phyloP scores from a whole-genome alignment of 2,797 vertebrate species.

The Antrozous pallidus region DNA sequence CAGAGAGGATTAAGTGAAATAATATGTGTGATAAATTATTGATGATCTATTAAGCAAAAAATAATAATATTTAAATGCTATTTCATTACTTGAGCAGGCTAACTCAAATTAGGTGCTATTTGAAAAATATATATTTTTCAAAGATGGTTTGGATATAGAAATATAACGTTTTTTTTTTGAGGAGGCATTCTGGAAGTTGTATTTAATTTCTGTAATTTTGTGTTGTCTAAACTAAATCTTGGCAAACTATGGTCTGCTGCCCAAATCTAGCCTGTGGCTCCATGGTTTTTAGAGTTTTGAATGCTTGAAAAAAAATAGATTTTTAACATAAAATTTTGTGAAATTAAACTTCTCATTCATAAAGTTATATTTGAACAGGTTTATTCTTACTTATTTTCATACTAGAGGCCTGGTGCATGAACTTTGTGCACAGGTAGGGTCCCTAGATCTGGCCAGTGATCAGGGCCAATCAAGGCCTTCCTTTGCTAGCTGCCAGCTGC shows the following conservation, averaged over 20 bases:
- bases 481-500: too few species aligned
- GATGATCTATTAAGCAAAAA: background rate
- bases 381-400: background rate
- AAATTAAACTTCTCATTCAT: background rate
- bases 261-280: background rate
- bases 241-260: background rate
- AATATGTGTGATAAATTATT: background rate
- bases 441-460: too few species aligned
- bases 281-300: background rate
- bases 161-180: background rate
- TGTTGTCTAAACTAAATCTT: background rate
- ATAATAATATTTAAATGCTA: background rate
- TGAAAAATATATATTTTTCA: background rate
- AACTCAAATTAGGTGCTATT: background rate
- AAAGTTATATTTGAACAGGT: background rate
- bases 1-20: background rate
- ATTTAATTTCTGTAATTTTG: background rate
- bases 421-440: too few species aligned
- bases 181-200: background rate
- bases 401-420: too few species aligned
- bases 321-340: background rate
- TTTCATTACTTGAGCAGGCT: background rate
- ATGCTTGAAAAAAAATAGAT: background rate
- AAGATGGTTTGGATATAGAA: background rate
- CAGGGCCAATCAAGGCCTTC: too few species aligned